Conservation (phyloP, 2,113 vertebrate genomes). For the Tringa solitaria region DNA sequence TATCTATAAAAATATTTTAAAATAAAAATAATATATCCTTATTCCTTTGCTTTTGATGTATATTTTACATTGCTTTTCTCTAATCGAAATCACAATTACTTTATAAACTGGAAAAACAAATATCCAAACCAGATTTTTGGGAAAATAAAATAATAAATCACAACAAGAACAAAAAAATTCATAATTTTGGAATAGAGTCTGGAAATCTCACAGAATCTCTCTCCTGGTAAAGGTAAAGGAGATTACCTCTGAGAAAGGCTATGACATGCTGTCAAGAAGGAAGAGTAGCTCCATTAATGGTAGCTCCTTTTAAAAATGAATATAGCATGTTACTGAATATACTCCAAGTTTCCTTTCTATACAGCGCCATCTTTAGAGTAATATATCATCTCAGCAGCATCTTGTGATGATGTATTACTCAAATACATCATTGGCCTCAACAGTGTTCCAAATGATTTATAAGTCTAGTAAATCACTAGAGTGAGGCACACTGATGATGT, state of each 20-base stretch:
- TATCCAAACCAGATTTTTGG: background rate
- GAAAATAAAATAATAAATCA: background rate
- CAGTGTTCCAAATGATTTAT: conserved; percentile 63
- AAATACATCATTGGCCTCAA: conserved; percentile 54
- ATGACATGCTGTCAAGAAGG: background rate
- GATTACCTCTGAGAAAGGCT: background rate
- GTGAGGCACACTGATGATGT: background rate
- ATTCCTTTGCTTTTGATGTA: background rate
- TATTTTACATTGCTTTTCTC: background rate
- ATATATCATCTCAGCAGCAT: conserved; percentile 53
- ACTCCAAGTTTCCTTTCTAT: conserved; percentile 2
- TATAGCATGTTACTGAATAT: background rate
- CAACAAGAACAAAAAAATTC: background rate
- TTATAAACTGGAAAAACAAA: background rate
- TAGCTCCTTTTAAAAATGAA: background rate
- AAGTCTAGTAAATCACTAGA: conserved; percentile 51
- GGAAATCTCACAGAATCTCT: background rate
- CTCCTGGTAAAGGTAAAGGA: background rate
- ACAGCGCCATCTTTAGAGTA: conserved; percentile 18
- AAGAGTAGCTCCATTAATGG: background rate
- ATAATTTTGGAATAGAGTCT: background rate
- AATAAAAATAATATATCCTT: too few relatives aligned
- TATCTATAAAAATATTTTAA: too few relatives aligned
- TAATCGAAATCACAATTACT: background rate
- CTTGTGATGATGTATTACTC: conserved; percentile 62